Evolutionary conservation across 2,113 vertebrate species (phyloP).

Genomic region (Pagrus major): DNA sequence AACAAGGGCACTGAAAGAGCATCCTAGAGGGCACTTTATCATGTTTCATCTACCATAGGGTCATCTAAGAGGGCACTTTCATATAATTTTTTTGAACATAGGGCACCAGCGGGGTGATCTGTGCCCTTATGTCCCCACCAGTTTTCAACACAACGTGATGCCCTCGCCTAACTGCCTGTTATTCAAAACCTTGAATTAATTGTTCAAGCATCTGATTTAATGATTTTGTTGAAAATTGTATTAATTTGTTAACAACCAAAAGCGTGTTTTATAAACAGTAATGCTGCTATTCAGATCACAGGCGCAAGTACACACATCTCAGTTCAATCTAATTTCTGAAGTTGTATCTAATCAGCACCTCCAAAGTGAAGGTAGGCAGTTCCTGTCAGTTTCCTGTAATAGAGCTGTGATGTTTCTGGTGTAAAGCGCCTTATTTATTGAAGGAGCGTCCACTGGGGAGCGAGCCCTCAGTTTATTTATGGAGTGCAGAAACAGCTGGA

Average conservation of each 20-base stretch:
- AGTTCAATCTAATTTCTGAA: not conserved
- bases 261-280: not conserved
- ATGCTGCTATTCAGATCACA: not conserved
- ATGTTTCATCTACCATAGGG: too few species aligned
- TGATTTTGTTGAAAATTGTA: not conserved
- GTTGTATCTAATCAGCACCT: not conserved
- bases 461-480: slow-evolving; percentile 14
- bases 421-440: slow-evolving; percentile 18
- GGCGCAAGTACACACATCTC: not conserved
- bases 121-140: too few species aligned
- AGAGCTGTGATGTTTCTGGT: slow-evolving; percentile 1
- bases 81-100: too few species aligned
- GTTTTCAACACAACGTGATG: too few species aligned
- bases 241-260: not conserved
- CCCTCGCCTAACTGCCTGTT: too few species aligned
- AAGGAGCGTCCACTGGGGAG: slow-evolving; percentile 8
- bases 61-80: too few species aligned
- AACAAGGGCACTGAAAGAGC: too few species aligned
- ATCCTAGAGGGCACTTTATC: too few species aligned
- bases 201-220: not conserved
- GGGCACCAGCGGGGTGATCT: too few species aligned
- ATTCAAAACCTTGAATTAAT: not conserved
- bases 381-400: not conserved
- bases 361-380: not conserved
- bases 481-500: slow-evolving; percentile 13